phyloP scores from a whole-genome alignment of 2,888 invertebrate genomes.

The Crossocerus cetratus region DNA sequence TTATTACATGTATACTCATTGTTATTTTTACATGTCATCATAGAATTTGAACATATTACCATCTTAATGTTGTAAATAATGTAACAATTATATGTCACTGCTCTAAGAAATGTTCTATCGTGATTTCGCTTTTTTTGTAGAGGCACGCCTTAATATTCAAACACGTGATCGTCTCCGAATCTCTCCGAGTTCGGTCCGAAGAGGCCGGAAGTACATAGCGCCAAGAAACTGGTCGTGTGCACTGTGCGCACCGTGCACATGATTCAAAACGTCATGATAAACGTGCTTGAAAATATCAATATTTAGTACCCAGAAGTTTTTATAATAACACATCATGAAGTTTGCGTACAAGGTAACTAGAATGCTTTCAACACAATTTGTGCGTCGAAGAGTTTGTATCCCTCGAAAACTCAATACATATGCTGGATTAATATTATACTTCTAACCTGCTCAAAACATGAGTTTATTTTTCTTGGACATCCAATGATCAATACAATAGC shows the following conservation, averaged over 20 bases:
- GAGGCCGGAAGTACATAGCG: constrained; percentile 7
- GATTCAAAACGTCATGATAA: constrained; percentile 27
- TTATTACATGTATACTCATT: too few relatives aligned
- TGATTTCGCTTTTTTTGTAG: constrained; percentile 1
- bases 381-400: too few relatives aligned
- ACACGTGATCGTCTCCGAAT: constrained; percentile 36
- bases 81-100: too few relatives aligned
- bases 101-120: constrained; percentile 4
- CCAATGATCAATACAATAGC: too few relatives aligned
- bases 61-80: too few relatives aligned
- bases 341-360: constrained; percentile 79
- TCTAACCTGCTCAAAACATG: constrained; percentile 32
- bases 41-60: too few relatives aligned
- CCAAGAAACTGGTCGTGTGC: background rate
- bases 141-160: constrained; percentile 39
- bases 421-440: constrained; percentile 2
- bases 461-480: constrained; percentile 3
- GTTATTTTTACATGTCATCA: too few relatives aligned
- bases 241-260: background rate
- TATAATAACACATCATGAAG: constrained; percentile 75
- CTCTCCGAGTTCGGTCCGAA: background rate
- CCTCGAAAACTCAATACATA: background rate
- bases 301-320: constrained; percentile 6
- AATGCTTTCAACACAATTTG: background rate
- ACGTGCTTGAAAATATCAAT: constrained; percentile 26